These are phyloP conservation scores for Syrmaticus mikado DNA, from an alignment of 2,113 vertebrate species.

Conservation along the genomic window DNA sequence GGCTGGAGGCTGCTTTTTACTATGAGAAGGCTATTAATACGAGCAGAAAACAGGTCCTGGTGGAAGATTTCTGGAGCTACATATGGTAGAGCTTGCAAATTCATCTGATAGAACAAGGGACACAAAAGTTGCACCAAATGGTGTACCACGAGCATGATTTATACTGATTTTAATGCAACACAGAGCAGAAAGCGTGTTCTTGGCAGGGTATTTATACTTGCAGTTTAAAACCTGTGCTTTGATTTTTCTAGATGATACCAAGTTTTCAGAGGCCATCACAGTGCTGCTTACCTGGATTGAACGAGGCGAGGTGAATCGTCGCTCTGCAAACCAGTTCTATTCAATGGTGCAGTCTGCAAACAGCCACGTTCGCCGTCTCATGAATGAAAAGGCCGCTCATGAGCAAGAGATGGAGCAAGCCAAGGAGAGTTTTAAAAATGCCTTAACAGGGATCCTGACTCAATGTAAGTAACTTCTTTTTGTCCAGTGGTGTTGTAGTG, in stretches of 20 bases:
- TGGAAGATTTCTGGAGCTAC: constrained; percentile 45
- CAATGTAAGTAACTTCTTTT: constrained; percentile 87
- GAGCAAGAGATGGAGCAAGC: constrained; percentile 90
- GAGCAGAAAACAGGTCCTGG: constrained; percentile 2
- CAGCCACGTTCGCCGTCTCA: constrained; percentile 88
- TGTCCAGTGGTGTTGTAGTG: constrained; percentile 41
- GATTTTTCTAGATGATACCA: constrained; percentile 86
- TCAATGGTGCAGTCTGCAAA: constrained; percentile 92
- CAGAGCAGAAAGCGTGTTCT: constrained; percentile 41
- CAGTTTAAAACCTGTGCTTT: constrained; percentile 43
- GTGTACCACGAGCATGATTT: constrained; percentile 24
- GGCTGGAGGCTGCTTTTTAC: not conserved
- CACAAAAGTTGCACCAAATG: constrained; percentile 18
- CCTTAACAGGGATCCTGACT: constrained; percentile 87
- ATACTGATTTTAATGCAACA: constrained; percentile 46
- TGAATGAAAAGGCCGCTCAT: constrained; percentile 88
- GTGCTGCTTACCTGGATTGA: constrained; percentile 90
- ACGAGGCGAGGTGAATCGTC: constrained; percentile 88
- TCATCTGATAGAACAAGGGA: not conserved
- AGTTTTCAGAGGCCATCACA: constrained; percentile 89
- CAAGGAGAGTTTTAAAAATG: constrained; percentile 89
- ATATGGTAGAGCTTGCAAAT: not conserved
- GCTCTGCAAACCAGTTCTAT: constrained; percentile 90
- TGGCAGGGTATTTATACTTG: constrained; percentile 33
- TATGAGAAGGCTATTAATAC: constrained; percentile 8